Evolutionary conservation across 2,888 invertebrate genomes (phyloP).

Genomic region (Amblyteles armatorius): DNA sequence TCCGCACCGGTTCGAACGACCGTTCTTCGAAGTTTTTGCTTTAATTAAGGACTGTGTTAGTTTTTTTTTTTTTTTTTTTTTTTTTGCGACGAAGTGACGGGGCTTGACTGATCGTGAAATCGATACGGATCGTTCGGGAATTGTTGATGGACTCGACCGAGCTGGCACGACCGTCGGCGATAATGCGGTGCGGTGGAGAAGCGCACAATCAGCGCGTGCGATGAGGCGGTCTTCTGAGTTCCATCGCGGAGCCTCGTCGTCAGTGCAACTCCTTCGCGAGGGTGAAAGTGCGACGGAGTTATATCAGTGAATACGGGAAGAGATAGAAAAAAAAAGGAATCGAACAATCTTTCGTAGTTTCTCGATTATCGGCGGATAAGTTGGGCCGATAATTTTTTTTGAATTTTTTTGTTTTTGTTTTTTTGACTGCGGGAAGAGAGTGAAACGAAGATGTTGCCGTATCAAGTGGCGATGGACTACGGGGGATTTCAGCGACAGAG

Average conservation of each 20-base stretch:
- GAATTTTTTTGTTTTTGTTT: no score
- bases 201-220: constrained; percentile 48
- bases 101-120: background rate
- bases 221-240: constrained; percentile 40
- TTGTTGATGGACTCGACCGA: constrained; percentile 20
- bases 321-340: background rate
- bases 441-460: constrained; percentile 90
- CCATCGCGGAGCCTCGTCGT: background rate
- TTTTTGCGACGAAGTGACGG: background rate
- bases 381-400: background rate
- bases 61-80: background rate
- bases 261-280: constrained; percentile 48
- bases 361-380: background rate
- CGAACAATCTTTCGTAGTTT: background rate
- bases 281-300: constrained; percentile 57
- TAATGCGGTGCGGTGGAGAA: constrained; percentile 37
- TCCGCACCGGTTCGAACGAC: background rate
- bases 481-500: constrained; percentile 86
- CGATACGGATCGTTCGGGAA: background rate
- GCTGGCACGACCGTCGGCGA: constrained; percentile 1
- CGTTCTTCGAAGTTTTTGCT: background rate
- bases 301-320: constrained; percentile 36
- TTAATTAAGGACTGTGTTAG: background rate
- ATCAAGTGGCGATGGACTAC: constrained; percentile 94
- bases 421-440: background rate